A percentile compares a stretch with the other conserved stretches of the same genome.
Conservation (phyloP, 2,113 vertebrate species). For the Sphaerodactylus townsendi region DNA sequence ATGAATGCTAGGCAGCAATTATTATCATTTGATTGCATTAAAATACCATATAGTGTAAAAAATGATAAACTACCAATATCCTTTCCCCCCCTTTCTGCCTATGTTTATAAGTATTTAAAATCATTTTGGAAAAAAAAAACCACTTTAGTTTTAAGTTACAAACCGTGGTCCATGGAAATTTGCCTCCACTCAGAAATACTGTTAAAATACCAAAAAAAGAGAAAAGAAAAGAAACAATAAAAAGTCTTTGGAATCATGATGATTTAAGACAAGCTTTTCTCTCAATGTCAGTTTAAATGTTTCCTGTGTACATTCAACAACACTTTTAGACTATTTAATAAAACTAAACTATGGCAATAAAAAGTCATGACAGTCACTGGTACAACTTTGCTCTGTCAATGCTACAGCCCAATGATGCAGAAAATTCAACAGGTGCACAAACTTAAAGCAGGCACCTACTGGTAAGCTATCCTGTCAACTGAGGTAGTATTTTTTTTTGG, state of each 20-base stretch:
- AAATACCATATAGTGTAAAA: slow-evolving; percentile 50
- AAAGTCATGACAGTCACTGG: slow-evolving; percentile 44
- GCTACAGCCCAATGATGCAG: slow-evolving; percentile 68
- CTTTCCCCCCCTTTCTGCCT: slow-evolving; percentile 35
- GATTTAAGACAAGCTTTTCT: slow-evolving; percentile 69
- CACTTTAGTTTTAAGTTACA: slow-evolving; percentile 61
- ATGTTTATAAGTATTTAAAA: slow-evolving; percentile 38
- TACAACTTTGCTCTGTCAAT: slow-evolving; percentile 55
- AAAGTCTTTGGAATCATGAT: slow-evolving; percentile 72
- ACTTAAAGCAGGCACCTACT: slow-evolving; percentile 66
- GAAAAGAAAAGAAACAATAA: no score
- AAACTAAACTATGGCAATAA: slow-evolving; percentile 64
- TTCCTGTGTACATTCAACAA: slow-evolving; percentile 68
- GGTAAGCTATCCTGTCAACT: slow-evolving; percentile 74
- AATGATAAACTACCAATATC: slow-evolving; percentile 1
- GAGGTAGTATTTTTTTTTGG: slow-evolving; percentile 78
- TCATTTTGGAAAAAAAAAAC: slow-evolving; percentile 58
- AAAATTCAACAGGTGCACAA: slow-evolving; percentile 60
- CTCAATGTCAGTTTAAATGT: slow-evolving; percentile 62
- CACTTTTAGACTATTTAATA: slow-evolving; percentile 64
- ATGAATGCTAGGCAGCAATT: slow-evolving; percentile 39
- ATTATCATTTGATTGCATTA: slow-evolving; percentile 35
- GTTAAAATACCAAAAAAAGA: slow-evolving; percentile 75
- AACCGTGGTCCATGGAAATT: slow-evolving; percentile 67
- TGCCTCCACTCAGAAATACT: slow-evolving; percentile 71